Evolutionary conservation across 2,113 vertebrate species (phyloP).

Genomic region (Xyrauchen texanus): DNA sequence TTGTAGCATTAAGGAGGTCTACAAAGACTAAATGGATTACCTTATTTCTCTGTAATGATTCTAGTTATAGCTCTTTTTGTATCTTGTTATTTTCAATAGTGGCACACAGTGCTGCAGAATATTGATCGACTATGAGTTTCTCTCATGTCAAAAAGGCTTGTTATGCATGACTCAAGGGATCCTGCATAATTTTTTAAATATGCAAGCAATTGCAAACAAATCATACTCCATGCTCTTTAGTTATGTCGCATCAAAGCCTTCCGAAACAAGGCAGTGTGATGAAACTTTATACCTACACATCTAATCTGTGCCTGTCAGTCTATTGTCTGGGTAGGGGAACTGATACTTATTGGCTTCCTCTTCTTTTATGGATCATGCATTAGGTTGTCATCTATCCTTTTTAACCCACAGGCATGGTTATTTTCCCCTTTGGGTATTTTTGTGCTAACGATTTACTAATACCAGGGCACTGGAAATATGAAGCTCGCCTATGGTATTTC

Average conservation of each 20-base stretch:
- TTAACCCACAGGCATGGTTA: too few relatives aligned
- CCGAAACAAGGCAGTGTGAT: background rate
- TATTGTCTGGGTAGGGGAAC: background rate
- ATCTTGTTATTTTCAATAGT: slow-evolving; percentile 14
- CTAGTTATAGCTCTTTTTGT: background rate
- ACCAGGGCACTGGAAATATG: slow-evolving; percentile 14
- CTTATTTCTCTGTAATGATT: slow-evolving; percentile 10
- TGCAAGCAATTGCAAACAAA: background rate
- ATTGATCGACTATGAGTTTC: background rate
- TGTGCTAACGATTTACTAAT: background rate
- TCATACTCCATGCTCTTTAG: background rate
- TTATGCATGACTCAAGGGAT: background rate
- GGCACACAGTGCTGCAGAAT: too few relatives aligned
- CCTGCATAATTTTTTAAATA: background rate
- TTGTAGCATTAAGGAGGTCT: background rate
- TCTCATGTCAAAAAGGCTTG: slow-evolving; percentile 22
- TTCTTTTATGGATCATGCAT: slow-evolving; percentile 6
- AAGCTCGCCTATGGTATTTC: background rate
- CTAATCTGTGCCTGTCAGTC: background rate
- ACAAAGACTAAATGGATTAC: background rate
- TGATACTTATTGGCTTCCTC: background rate
- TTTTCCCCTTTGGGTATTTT: background rate
- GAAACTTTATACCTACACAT: background rate
- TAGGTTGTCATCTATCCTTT: background rate
- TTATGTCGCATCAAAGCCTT: background rate